Evolutionary conservation across 2,797 vertebrate species (phyloP), one percentile per base, ranked within the genome.

Genomic region (Acrossocheilus wenchowensis): DNA sequence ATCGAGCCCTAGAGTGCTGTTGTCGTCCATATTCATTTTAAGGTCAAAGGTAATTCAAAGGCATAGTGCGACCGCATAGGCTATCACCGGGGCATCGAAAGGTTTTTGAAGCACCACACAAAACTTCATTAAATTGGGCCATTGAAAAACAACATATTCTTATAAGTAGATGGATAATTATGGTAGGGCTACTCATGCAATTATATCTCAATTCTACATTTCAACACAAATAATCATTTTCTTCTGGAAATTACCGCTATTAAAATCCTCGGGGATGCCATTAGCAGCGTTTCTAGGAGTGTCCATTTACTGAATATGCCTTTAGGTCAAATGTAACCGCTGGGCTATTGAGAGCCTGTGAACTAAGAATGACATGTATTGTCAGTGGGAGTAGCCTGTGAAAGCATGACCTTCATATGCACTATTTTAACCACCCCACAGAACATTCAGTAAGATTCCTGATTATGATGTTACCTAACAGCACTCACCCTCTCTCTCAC

Each of bases 391-490:
- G n/a, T n/a, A 30, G 21, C 10, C 19, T 45, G 19, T 72, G 52
- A 71, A 79, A 57, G 14, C 41, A 34, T 71, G 52, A 62, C 84
- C 84, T 78, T 85, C 64, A 45, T 17, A 54, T 30, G 36, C 26
- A 72, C 39, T 48, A 26, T 60, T 71, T 71, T 19, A 82, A 54
- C n/a, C 64, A 79, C 48, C 39, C 15, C 17, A 74, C 69, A 39
- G 34, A 41, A 69, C 48, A 54, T 84, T 68, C 5, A 50, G 64
- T 26, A 39, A 78, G 45, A 79, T 23, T 79, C 15, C 36, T 34
- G 66, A 71, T 79, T 48, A 85, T 71, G 66, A 72, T 60, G 62
- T 85, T 78, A 34, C 75, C 75, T 48, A 71, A 79, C 50, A 54
- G 15, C 39, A 17, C 39, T 83, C 69, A 36, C 50, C 41, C 26